phyloP scores from a whole-genome alignment of 2,888 invertebrate genomes.

The Halictus ligatus region DNA sequence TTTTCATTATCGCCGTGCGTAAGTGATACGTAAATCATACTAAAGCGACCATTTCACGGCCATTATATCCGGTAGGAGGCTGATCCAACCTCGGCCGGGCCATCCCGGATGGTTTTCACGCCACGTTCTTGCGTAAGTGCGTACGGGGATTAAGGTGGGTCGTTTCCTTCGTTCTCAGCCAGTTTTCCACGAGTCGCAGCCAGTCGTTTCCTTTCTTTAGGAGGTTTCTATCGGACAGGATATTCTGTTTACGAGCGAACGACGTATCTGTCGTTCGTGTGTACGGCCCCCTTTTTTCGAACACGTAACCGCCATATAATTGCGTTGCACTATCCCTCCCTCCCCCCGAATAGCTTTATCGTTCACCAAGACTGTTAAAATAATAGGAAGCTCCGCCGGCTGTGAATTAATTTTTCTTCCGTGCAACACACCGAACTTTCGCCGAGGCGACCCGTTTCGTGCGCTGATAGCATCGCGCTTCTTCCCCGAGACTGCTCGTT shows the following conservation, averaged over 20 bases:
- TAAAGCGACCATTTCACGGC: conserved; percentile 81
- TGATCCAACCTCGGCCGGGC: conserved; percentile 57
- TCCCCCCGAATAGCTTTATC: conserved; percentile 47
- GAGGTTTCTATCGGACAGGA: conserved; percentile 29
- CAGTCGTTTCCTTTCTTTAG: background rate
- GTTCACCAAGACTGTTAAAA: conserved; percentile 52
- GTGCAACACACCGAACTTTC: conserved; percentile 32
- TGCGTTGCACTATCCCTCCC: background rate
- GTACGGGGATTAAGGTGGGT: conserved; percentile 67
- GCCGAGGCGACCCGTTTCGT: conserved; percentile 32
- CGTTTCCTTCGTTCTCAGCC: conserved; percentile 55
- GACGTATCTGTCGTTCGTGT: conserved; percentile 27
- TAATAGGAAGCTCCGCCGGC: conserved; percentile 63
- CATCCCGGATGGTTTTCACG: conserved; percentile 60
- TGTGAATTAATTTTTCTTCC: conserved; percentile 63
- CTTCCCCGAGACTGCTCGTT: conserved; percentile 38
- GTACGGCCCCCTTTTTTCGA: background rate
- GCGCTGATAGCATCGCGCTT: conserved; percentile 42
- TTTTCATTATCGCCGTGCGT: conserved; percentile 83
- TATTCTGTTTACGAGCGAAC: conserved; percentile 60
- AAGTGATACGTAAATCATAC: conserved; percentile 84
- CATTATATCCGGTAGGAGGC: conserved; percentile 72
- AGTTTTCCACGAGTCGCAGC: background rate
- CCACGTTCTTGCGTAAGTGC: conserved; percentile 69
- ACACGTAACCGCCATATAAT: conserved; percentile 45